Conservation (phyloP, 2,888 invertebrate species). For the Diplazon laetatorius region DNA sequence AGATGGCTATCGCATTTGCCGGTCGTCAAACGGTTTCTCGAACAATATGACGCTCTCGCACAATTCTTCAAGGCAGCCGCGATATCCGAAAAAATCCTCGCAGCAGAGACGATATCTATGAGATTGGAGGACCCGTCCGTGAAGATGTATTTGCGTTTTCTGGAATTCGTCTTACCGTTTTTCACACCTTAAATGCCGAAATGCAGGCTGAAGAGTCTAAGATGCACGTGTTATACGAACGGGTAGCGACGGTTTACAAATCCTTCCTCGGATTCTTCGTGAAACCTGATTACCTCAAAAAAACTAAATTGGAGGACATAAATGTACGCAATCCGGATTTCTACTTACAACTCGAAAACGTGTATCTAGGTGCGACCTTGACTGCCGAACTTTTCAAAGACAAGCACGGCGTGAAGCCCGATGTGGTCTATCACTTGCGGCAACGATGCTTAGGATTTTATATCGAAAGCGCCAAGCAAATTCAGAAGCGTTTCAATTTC, state of each 20-base stretch:
- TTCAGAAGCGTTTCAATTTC: conserved; percentile 50
- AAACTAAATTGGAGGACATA: conserved; percentile 22
- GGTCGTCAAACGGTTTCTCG: conserved; percentile 48
- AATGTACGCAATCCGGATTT: conserved; percentile 10
- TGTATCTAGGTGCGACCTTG: conserved; percentile 46
- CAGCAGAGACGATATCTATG: conserved; percentile 58
- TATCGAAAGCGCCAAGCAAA: conserved; percentile 39
- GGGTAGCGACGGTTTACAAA: conserved; percentile 21
- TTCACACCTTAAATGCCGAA: conserved; percentile 39
- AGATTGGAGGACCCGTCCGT: conserved; percentile 54
- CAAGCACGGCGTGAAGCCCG: conserved; percentile 7
- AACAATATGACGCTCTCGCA: conserved; percentile 64
- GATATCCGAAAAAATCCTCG: conserved; percentile 48
- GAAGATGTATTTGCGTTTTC: conserved; percentile 32
- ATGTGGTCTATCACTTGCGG: conserved; percentile 33
- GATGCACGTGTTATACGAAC: conserved; percentile 32
- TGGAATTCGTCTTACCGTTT: conserved; percentile 42
- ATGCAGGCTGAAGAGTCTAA: conserved; percentile 51
- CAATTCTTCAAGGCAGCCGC: conserved; percentile 53
- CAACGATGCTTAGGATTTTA: conserved; percentile 49
- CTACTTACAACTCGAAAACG: conserved; percentile 31
- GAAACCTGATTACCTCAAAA: conserved; percentile 41
- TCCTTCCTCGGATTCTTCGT: conserved; percentile 40
- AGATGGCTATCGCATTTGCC: conserved; percentile 58
- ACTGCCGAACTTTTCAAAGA: conserved; percentile 35